Conservation (phyloP, 2,113 vertebrate species). For the Pithys albifrons region DNA sequence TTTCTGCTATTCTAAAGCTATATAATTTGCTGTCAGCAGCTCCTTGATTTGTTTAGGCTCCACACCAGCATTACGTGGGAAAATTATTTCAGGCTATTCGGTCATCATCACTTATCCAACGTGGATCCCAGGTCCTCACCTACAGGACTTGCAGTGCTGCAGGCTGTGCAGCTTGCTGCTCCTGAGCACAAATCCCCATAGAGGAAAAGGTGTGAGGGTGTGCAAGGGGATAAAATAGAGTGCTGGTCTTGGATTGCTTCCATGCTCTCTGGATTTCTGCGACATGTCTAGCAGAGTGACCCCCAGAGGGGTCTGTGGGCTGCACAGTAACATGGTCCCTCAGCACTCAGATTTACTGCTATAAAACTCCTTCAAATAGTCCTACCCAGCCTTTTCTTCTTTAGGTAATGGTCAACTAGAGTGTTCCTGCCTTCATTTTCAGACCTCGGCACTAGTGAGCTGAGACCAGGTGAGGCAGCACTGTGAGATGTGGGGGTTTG, state of each 20-base stretch:
- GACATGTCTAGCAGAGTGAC: not conserved
- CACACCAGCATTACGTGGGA: not conserved
- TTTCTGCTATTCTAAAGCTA: conserved; percentile 7
- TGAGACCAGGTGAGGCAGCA: conserved; percentile 56
- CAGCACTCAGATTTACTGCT: not conserved
- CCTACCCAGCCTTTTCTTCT: conserved; percentile 2
- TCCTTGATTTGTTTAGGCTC: not conserved
- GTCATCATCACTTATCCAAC: not conserved
- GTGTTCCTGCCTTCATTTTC: not conserved
- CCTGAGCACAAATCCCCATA: not conserved
- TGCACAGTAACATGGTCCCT: not conserved
- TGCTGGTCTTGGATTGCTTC: not conserved
- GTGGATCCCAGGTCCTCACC: not conserved
- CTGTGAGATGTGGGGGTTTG: conserved; percentile 37
- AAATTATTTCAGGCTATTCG: conserved; percentile 30
- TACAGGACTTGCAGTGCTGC: not conserved
- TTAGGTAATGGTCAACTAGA: conserved; percentile 53
- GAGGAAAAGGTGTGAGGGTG: not conserved
- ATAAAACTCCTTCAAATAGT: conserved; percentile 20
- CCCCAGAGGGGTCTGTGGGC: not conserved
- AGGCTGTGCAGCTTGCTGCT: not conserved
- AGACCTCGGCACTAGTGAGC: conserved; percentile 41
- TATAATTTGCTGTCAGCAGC: conserved; percentile 15
- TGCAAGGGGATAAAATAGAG: not conserved
- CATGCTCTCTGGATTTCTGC: conserved; percentile 2